phyloP scores from a whole-genome alignment of 2,113 vertebrate genomes.

The Chlorodrepanis virens region DNA sequence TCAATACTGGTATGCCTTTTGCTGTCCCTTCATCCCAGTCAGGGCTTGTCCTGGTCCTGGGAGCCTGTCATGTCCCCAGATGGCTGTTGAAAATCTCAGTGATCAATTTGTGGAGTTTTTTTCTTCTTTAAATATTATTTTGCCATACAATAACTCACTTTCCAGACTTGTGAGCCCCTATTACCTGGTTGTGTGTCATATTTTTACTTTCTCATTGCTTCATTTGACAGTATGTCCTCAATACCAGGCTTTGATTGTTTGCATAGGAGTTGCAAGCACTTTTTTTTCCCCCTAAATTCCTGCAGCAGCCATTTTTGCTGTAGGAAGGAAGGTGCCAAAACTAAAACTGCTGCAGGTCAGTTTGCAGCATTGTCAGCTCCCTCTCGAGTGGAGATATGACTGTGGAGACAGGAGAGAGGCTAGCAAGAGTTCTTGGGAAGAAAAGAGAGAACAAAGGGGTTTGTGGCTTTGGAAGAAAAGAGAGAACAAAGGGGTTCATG shows the following conservation, averaged over 20 bases:
- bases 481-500: background rate
- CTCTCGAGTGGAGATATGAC: background rate
- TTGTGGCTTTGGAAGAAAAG: background rate
- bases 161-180: background rate
- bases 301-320: background rate
- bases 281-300: background rate
- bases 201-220: background rate
- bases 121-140: background rate
- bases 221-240: background rate
- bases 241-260: background rate
- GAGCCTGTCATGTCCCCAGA: background rate
- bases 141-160: background rate
- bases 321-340: background rate
- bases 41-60: background rate
- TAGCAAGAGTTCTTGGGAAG: background rate
- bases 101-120: background rate
- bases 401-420: background rate
- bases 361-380: background rate
- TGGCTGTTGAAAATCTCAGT: background rate
- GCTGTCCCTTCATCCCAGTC: background rate
- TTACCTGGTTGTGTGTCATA: background rate
- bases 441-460: background rate
- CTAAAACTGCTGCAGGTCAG: background rate
- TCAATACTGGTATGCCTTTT: slow-evolving; percentile 88
- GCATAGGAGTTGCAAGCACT: background rate